A percentile compares a stretch with the other conserved stretches of the same genome.
phyloP scores from a whole-genome alignment of 2,113 vertebrate genomes.

The Grammomys surdaster region DNA sequence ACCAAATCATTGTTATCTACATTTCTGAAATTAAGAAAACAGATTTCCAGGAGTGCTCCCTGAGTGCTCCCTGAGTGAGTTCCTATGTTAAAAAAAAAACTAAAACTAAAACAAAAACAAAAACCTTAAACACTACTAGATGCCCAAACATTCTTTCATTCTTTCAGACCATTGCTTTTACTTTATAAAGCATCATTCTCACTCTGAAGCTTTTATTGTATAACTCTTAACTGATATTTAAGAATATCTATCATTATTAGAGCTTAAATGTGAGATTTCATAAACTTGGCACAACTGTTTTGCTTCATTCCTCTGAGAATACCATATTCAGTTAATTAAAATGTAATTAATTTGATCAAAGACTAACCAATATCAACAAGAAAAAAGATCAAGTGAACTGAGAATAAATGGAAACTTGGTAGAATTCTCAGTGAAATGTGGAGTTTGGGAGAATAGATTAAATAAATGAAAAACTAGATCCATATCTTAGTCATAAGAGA shows the following conservation, averaged over 20 bases:
- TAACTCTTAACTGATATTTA: not conserved
- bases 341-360: not conserved
- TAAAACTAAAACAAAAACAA: too few relatives aligned
- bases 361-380: not conserved
- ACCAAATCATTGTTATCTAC: not conserved
- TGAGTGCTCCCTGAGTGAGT: not conserved
- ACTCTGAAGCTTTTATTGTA: not conserved
- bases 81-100: not conserved
- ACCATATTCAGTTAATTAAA: slow-evolving; percentile 14
- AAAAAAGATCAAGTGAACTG: not conserved
- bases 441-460: not conserved
- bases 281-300: slow-evolving; percentile 33
- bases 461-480: not conserved
- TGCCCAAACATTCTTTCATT: not conserved
- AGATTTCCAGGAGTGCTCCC: not conserved
- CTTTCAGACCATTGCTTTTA: not conserved
- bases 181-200: not conserved
- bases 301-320: not conserved
- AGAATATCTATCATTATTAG: not conserved
- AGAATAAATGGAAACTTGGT: not conserved
- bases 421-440: not conserved
- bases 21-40: not conserved
- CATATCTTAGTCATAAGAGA: not conserved
- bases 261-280: not conserved
- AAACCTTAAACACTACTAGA: not conserved